Base-by-base conservation (phyloP, 2,113 vertebrate genomes). In the Phylloscopus whistleri region DNA sequence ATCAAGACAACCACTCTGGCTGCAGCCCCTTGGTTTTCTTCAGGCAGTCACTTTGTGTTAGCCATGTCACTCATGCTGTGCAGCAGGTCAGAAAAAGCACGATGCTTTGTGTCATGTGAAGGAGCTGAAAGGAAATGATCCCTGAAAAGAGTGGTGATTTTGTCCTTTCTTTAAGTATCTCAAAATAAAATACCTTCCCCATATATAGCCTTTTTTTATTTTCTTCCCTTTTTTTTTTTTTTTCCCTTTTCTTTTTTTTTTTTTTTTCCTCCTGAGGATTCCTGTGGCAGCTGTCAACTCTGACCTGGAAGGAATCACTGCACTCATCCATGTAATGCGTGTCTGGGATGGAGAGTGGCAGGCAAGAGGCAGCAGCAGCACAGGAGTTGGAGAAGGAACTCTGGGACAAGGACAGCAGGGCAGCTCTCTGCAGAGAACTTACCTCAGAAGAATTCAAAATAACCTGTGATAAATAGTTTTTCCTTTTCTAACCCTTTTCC, bases 1-100 rank as follows among this genome's bases (percentile, higher is more conserved):
- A 70, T 77, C 70, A 77, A 10, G 31, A 80, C 22, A 37, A 37
- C 21, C 1, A 3, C 1, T 5, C 33, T 0, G 12, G 35, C 64
- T 90, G 35, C 44, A 67, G 80, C 79, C 64, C 56, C 8, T 44
- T 10, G 60, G 56, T 60, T 88, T 92, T 44, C n/a, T 35, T 86
- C 13, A 78, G 68, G 41, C 76, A 67, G 92, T 90, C 94, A 91
- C 75, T 86, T 86, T 68, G 37, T n/a, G 58, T 95, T 84, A 93
- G 31, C 28, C 6, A 39, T 81, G 68, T 84, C 92, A 77, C 68
- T 80, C 76, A 10, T 11, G 28, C 5, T 20, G 18, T 89, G 62
- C 56, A 92, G 69, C 64, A 64, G 85, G 39, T 44, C 67, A 78
- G 85, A 81, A 76, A 88, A 53, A 80, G 31, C 64, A 37, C 33